These are phyloP conservation scores for Luehdorfia chinensis DNA, from an alignment of 1,140 invertebrate genomes.

Conservation along the genomic window DNA sequence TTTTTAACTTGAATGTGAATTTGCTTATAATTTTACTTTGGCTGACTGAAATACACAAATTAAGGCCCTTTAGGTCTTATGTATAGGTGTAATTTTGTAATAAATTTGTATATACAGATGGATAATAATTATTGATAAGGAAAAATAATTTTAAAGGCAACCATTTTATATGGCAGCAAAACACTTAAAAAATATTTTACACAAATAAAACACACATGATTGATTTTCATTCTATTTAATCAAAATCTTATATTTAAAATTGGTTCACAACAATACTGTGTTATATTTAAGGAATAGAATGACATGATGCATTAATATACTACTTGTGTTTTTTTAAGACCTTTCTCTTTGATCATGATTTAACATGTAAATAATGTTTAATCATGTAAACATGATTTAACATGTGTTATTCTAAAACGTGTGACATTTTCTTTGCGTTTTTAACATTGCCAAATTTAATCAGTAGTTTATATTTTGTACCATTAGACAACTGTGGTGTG, in stretches of 20 bases:
- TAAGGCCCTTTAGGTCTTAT: constrained; percentile 22
- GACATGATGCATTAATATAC: constrained; percentile 29
- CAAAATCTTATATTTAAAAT: constrained; percentile 42
- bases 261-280: constrained; percentile 45
- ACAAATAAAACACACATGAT: constrained; percentile 38
- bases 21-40: constrained; percentile 30
- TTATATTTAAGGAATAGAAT: constrained; percentile 58
- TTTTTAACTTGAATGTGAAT: constrained; percentile 37
- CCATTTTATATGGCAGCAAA: constrained; percentile 47
- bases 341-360: constrained; percentile 5
- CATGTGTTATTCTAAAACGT: constrained; percentile 56
- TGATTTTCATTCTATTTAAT: constrained; percentile 39
- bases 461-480: constrained; percentile 61
- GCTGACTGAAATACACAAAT: constrained; percentile 11
- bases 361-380: too few relatives aligned
- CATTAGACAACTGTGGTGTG: constrained; percentile 48
- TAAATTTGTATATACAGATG: constrained; percentile 66
- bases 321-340: constrained; percentile 29
- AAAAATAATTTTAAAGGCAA: constrained; percentile 28
- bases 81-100: constrained; percentile 55
- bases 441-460: constrained; percentile 54
- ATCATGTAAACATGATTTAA: too few relatives aligned
- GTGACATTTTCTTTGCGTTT: constrained; percentile 47
- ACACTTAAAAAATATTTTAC: constrained; percentile 28
- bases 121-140: constrained; percentile 46